Percentiles rank a stretch among this genome's conserved stretches.
Evolutionary conservation across 2,888 invertebrate species (phyloP).

Genomic region (Idaea straminata): DNA sequence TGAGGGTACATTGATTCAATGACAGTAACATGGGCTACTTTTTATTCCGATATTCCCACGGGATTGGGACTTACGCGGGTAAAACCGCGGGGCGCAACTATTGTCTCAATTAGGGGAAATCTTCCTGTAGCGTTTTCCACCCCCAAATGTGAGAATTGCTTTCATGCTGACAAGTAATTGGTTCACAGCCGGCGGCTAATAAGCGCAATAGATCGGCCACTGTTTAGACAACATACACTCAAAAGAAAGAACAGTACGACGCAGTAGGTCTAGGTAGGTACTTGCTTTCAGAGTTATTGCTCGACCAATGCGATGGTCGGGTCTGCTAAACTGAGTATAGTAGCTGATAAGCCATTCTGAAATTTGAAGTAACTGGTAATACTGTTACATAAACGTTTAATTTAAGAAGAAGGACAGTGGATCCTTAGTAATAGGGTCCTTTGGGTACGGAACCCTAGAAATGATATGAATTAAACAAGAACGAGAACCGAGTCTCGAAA

Average conservation of each 20-base stretch:
- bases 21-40: too few relatives aligned
- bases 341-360: background rate
- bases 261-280: background rate
- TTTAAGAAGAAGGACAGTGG: too few relatives aligned
- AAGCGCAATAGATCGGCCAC: slow-evolving; percentile 75
- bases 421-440: too few relatives aligned
- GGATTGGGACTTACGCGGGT: too few relatives aligned
- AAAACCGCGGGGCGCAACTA: too few relatives aligned
- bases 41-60: too few relatives aligned
- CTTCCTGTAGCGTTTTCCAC: slow-evolving; percentile 76
- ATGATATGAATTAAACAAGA: background rate
- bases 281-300: too few relatives aligned
- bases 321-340: background rate
- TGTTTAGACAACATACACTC: slow-evolving; percentile 74
- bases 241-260: slow-evolving; percentile 18
- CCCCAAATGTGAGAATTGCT: slow-evolving; percentile 79
- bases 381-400: background rate
- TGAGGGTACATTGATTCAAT: too few relatives aligned
- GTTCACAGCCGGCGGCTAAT: slow-evolving; percentile 73
- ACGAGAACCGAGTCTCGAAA: background rate
- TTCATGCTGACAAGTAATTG: slow-evolving; percentile 78
- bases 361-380: background rate
- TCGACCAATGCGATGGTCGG: background rate
- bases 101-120: slow-evolving; percentile 70
- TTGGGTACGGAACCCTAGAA: background rate